These are phyloP conservation scores for Xenopus tropicalis DNA, from an alignment of 2,113 vertebrate genomes.

Conservation along the genomic window DNA sequence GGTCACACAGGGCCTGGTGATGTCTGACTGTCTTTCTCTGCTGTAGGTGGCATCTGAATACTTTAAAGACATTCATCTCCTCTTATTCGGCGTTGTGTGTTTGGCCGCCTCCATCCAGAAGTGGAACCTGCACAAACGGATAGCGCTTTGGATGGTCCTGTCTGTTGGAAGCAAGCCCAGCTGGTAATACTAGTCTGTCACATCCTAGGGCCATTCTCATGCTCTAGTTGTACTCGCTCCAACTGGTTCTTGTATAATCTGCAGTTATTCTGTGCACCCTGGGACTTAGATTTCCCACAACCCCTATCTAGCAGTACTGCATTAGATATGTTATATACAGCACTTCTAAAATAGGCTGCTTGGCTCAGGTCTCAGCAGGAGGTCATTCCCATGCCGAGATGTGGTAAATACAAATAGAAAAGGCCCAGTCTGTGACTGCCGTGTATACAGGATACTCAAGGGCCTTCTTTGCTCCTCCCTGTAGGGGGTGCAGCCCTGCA, in stretches of 20 bases:
- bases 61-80: slow-evolving; percentile 40
- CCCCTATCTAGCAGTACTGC: not conserved
- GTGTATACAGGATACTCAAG: too few species aligned
- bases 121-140: slow-evolving; percentile 37
- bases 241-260: not conserved
- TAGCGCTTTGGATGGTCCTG: slow-evolving; percentile 35
- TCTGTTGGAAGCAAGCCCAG: slow-evolving; percentile 28
- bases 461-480: too few species aligned
- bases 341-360: not conserved
- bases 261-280: not conserved
- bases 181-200: slow-evolving; percentile 10
- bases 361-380: too few species aligned
- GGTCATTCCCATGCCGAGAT: too few species aligned
- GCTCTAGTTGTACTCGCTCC: not conserved
- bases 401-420: too few species aligned
- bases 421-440: not conserved
- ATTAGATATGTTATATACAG: too few species aligned
- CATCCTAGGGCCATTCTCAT: not conserved
- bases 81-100: slow-evolving; percentile 30
- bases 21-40: too few species aligned
- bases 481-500: too few species aligned
- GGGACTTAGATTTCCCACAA: not conserved
- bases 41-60: slow-evolving; percentile 35
- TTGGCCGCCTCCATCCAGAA: slow-evolving; percentile 32
- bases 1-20: too few species aligned